Conservation (phyloP, 2,113 vertebrate genomes). For the Gadus chalcogrammus region DNA sequence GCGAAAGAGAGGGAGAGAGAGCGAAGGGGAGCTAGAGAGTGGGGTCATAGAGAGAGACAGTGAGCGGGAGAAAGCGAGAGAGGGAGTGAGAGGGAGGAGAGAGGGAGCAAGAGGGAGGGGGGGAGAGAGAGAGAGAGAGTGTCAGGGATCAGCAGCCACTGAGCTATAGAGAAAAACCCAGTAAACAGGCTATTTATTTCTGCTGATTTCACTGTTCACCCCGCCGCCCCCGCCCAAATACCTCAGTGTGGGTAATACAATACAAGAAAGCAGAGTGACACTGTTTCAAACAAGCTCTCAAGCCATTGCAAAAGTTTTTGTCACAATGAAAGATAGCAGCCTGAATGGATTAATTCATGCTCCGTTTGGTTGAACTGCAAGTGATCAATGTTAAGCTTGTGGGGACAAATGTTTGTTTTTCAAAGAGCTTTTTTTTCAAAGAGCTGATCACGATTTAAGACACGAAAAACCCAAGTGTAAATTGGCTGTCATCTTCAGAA, state of each 20-base stretch:
- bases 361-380: neutral
- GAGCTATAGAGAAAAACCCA: constrained; percentile 23
- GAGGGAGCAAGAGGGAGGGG: too few relatives aligned
- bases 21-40: too few relatives aligned
- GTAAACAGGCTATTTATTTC: constrained; percentile 40
- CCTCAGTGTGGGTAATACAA: constrained; percentile 39
- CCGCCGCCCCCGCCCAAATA: constrained; percentile 27
- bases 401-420: constrained; percentile 9
- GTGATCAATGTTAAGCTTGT: constrained; percentile 1
- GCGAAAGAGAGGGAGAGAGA: too few relatives aligned
- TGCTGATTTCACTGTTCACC: constrained; percentile 47
- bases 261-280: constrained; percentile 10
- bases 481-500: too few relatives aligned
- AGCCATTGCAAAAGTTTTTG: too few relatives aligned
- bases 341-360: neutral
- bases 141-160: constrained; percentile 11
- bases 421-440: too few relatives aligned
- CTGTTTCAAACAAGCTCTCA: neutral
- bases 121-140: neutral
- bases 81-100: too few relatives aligned
- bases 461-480: too few relatives aligned
- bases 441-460: constrained; percentile 6
- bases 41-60: too few relatives aligned
- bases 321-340: neutral
- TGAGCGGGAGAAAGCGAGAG: too few relatives aligned